phyloP scores from a whole-genome alignment of 2,113 vertebrate species.

The Uria aalge region DNA sequence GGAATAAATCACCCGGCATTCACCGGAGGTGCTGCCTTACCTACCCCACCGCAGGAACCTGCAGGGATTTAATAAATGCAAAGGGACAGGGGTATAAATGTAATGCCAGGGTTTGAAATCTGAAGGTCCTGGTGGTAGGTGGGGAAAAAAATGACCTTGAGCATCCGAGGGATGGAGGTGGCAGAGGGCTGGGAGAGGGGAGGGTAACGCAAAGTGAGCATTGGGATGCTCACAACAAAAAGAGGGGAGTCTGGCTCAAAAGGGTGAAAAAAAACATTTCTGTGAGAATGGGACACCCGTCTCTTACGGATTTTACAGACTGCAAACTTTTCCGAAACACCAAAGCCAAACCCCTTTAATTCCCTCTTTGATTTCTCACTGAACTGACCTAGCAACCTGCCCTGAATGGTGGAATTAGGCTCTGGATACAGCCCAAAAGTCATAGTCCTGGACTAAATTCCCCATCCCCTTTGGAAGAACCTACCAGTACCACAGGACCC shows the following conservation, averaged over 20 bases:
- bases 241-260: neutral
- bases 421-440: neutral
- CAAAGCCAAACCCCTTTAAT: neutral
- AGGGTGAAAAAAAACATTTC: fast-evolving
- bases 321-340: fast-evolving
- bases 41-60: fast-evolving
- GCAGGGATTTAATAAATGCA: neutral
- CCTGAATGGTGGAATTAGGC: neutral
- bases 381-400: neutral
- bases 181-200: neutral
- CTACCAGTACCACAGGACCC: neutral
- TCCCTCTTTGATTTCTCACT: neutral
- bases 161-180: fast-evolving
- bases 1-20: neutral
- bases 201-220: neutral
- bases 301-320: fast-evolving
- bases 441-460: neutral
- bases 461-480: neutral
- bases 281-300: fast-evolving
- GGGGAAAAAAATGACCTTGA: neutral
- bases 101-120: neutral
- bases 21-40: neutral
- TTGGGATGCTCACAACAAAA: neutral
- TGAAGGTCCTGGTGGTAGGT: neutral
- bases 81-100: neutral